Evolutionary conservation across 2,113 vertebrate genomes (phyloP).

Genomic region (Heliornis fulica): DNA sequence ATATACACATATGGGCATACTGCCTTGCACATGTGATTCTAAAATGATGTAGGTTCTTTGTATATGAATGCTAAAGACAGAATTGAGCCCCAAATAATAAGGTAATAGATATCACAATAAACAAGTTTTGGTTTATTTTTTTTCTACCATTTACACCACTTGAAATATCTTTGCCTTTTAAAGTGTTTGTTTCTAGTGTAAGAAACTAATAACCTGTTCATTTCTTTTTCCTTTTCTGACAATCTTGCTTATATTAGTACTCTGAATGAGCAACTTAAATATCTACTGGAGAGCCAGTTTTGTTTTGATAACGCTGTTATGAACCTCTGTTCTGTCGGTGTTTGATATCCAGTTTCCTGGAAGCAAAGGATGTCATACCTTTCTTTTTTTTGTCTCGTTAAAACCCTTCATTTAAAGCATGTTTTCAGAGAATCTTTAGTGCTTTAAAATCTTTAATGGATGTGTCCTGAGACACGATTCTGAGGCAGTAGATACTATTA

Average conservation of each 20-base stretch:
- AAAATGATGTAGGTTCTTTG: not conserved
- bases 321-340: not conserved
- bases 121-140: not conserved
- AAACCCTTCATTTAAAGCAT: not conserved
- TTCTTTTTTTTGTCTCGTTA: not conserved
- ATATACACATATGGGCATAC: not conserved
- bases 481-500: not conserved
- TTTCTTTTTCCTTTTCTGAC: not conserved
- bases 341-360: not conserved
- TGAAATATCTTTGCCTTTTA: not conserved
- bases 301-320: not conserved
- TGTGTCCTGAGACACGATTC: not conserved
- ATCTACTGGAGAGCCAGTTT: not conserved
- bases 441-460: not conserved
- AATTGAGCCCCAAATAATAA: not conserved
- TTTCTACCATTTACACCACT: not conserved
- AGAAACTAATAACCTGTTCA: fast-evolving
- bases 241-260: not conserved
- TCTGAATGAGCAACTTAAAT: not conserved
- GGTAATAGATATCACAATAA: not conserved
- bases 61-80: not conserved
- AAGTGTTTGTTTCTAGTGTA: not conserved
- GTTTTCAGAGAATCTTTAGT: not conserved
- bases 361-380: not conserved
- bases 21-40: not conserved